Evolutionary conservation across 1,140 invertebrate species (phyloP).

Genomic region (Aphelenchoides besseyi): DNA sequence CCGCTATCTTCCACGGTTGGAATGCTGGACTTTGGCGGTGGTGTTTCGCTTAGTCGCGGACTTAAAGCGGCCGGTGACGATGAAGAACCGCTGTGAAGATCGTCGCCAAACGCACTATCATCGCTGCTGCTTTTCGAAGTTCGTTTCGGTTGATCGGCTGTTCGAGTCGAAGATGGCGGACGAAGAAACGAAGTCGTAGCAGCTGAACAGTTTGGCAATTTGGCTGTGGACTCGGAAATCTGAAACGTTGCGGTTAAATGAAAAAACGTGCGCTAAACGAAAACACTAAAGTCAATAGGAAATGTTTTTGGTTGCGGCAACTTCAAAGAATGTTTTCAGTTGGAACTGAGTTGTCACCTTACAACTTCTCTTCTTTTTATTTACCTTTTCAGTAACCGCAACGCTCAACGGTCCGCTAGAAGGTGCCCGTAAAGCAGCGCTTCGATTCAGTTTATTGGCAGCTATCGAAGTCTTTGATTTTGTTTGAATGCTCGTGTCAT

Average conservation of each 20-base stretch:
- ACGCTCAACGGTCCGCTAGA: not conserved
- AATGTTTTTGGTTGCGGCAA: not conserved
- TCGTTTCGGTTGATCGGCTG: not conserved
- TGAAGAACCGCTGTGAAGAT: not conserved
- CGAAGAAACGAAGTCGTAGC: not conserved
- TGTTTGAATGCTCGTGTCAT: not conserved
- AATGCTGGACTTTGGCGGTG: not conserved
- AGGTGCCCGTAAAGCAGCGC: not conserved
- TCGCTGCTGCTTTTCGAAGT: slow-evolving; percentile 9
- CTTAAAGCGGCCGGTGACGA: not conserved
- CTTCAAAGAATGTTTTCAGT: not conserved
- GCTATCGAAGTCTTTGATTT: not conserved
- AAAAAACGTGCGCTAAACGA: slow-evolving; percentile 1
- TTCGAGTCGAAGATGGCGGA: not conserved
- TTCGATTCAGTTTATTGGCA: not conserved
- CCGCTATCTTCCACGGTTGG: not conserved
- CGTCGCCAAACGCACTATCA: not conserved
- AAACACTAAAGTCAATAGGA: not conserved
- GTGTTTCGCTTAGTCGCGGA: not conserved
- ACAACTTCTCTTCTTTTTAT: not conserved
- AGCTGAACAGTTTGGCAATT: not conserved
- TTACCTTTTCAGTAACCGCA: not conserved
- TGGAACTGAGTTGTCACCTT: not conserved
- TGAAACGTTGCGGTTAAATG: not conserved
- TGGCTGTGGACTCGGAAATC: not conserved